Base-by-base conservation (phyloP, 2,888 invertebrate genomes). In the Acanthosepion lycidas region DNA sequence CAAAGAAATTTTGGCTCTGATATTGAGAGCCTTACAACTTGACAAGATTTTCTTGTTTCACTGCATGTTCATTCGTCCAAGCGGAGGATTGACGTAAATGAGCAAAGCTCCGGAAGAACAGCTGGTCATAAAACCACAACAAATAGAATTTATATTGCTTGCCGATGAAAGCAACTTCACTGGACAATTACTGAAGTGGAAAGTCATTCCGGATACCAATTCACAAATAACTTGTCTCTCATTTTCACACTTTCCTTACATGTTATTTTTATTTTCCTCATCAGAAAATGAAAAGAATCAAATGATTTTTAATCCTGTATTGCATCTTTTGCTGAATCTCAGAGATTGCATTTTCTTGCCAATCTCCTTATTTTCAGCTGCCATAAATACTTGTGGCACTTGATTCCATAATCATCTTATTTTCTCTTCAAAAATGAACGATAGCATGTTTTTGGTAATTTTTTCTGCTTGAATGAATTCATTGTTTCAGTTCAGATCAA, bases 171-270 rank as follows among this genome's bases (percentile, higher is more conserved):
- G n/a, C 78, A 78, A 12, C n/a, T 9, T 78, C 15, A n/a, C 78
- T 33, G 78, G 78, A 78, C 78, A 78, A 78, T 78, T 78, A 78
- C 78, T 33, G n/a, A 78, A 12, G 78, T 12, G 78, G 33, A 78
- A 78, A 78, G 78, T 78, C 78, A 78, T n/a, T 78, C n/a, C 15
- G n/a, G 78, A 78, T 33, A 12, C 78, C n/a, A 23, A 33, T n/a
- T 78, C n/a, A 78, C 78, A 78, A 78, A 78, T 23, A n/a, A 78
- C n/a, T 78, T 78, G n/a, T 78, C 78, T 78, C n/a, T 78, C n/a
- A 9, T 9, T n/a, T 78, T 78, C n/a, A 4, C 78, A 9, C n/a
- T 78, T 78, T 78, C n/a, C 78, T 78, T 33, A 15, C 78, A 78
- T 78, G n/a, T 15, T n/a, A 15, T n/a, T 15, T 5, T 78, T n/a